Evolutionary conservation across 2,113 vertebrate species (phyloP).

Genomic region (Spermophilus dauricus): DNA sequence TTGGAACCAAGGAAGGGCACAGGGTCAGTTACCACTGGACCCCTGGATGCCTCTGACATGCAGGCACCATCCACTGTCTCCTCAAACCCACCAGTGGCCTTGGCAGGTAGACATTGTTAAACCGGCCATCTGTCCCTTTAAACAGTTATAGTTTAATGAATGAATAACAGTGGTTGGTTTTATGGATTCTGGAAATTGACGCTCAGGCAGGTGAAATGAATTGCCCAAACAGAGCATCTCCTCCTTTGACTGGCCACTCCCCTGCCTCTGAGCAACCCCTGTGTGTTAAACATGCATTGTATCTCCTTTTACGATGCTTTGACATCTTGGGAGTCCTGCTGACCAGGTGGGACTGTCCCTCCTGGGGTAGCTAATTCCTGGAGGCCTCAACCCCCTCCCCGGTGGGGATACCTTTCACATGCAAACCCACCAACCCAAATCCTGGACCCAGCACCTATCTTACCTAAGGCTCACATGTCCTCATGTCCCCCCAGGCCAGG

Average conservation of each 20-base stretch:
- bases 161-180: not conserved
- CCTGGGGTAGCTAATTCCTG: not conserved
- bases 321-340: not conserved
- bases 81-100: not conserved
- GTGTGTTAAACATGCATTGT: fast-evolving
- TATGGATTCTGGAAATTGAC: not conserved
- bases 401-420: not conserved
- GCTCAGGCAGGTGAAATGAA: not conserved
- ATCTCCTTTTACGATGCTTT: not conserved
- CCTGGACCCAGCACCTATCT: too few relatives aligned
- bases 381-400: not conserved
- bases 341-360: not conserved
- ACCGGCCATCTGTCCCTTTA: not conserved
- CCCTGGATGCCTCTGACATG: fast-evolving
- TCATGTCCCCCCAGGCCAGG: too few relatives aligned
- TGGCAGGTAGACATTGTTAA: not conserved
- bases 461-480: not conserved
- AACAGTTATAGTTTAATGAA: not conserved
- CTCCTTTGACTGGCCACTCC: not conserved
- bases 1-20: not conserved
- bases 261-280: not conserved
- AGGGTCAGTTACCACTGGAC: not conserved
- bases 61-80: not conserved
- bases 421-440: not conserved
- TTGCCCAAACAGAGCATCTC: fast-evolving